Evolutionary conservation across 2,797 vertebrate genomes (phyloP).

Genomic region (Meriones psammophilus): DNA sequence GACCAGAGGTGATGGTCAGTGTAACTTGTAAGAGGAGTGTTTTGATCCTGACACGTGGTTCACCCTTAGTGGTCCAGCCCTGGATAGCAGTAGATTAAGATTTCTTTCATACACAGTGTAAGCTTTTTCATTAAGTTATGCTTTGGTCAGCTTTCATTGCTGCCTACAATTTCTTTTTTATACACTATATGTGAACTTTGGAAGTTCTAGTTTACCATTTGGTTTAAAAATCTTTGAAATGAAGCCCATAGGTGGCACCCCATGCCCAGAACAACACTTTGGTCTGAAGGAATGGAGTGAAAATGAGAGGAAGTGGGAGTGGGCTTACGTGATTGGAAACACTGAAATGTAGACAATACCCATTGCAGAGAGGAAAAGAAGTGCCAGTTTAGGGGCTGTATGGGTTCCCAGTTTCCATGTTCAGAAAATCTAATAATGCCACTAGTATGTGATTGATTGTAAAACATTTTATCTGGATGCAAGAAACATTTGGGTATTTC

Average conservation of each 20-base stretch:
- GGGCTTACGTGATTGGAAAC: constrained; percentile 6
- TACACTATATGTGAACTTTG: neutral
- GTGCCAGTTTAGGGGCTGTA: neutral
- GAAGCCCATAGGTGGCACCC: constrained; percentile 44
- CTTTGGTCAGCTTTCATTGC: constrained; percentile 42
- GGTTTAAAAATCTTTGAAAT: constrained; percentile 40
- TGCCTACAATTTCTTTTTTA: constrained; percentile 34
- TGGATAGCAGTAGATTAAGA: constrained; percentile 25
- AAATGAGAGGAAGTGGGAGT: neutral
- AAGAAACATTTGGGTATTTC: constrained; percentile 31
- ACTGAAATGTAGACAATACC: neutral
- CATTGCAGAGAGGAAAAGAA: neutral
- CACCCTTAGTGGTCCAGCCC: neutral
- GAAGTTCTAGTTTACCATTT: constrained; percentile 52
- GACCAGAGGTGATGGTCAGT: neutral
- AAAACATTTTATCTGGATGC: constrained; percentile 28
- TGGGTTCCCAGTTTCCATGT: constrained; percentile 32
- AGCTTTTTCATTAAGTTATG: constrained; percentile 20
- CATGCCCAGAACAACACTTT: constrained; percentile 26
- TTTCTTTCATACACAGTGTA: neutral
- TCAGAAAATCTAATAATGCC: neutral
- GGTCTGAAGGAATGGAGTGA: constrained; percentile 43
- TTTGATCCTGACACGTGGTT: neutral
- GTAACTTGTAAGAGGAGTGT: neutral
- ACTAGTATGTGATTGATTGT: constrained; percentile 41